Base-by-base conservation (phyloP, 2,888 invertebrate species). In the Lingula anatina region DNA sequence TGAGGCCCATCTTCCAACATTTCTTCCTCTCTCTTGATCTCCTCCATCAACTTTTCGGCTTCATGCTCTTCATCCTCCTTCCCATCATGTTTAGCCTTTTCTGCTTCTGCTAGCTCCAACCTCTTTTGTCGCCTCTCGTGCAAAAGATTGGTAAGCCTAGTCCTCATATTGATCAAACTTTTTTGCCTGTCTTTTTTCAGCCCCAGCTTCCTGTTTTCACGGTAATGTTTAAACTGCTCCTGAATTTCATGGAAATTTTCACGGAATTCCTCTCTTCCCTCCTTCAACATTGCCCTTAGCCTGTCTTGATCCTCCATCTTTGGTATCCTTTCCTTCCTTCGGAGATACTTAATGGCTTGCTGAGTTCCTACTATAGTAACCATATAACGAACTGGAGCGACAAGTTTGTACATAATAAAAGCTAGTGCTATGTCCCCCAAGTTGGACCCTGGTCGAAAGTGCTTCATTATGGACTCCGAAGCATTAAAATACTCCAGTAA, bases 401-500 rank as follows among this genome's bases (percentile, higher is more conserved):
- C 86, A 60, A 97, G 81, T 81, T 99, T 99, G 77, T 96, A 99
- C 63, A 95, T 82, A 38, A 92, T 87, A 78, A 93, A 90, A 0
- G 94, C 84, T 35, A 95, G 81, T 7, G 96, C 96, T 71, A 90
- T 79, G 75, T 91, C 87, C 12, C 97, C 96, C 74, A 93, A 88
- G 62, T 74, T 84, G 0, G 91, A 89, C 58, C 86, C 84, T 67
- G 83, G 56, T 15, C 59, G 83, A 46, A 96, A 77, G 48, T 88
- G 87, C 47, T 85, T 83, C 47, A 91, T 80, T 41, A 94, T 80
- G 54, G 78, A 82, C 61, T 95, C 92, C 76, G 87, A 88, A 4
- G 92, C 76, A 59, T 89, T 86, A 56, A 90, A 66, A 23, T 82
- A 81, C 76, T 93, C 86, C 70, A 97, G 77, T 46, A 91, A 68